Base-by-base conservation (phyloP, 2,797 vertebrate genomes). In the Epinephelus coioides region DNA sequence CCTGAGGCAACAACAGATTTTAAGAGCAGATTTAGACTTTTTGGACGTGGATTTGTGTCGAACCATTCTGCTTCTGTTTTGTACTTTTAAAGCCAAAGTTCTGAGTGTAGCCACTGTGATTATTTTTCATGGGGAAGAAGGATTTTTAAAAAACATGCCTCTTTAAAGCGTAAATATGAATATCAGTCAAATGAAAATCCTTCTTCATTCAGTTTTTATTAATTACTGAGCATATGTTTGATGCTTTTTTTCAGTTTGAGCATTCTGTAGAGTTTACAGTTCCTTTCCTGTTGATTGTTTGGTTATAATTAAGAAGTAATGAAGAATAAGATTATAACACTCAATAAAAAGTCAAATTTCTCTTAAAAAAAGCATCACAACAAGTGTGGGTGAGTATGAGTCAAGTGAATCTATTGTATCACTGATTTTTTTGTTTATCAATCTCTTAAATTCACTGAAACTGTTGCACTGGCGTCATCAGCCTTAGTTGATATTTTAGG, bases 371-470 rank as follows among this genome's bases (percentile, higher is more conserved):
- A 40, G 34, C 46, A 59, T 64, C 51, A 60, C 5, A 38, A 54
- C 23, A 50, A 55, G 68, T 5, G 63, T 66, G 54, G 34, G 61
- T 51, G 73, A 70, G 54, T 25, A 27, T 51, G 51, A 79, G 17
- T 76, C 40, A 76, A 4, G 5, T 17, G 10, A 53, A 74, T 70
- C 40, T 47, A 55, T 17, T 14, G 12, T 3, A 69, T 54, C 5
- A 50, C 1, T 34, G 2, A 9, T 25, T 66, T 55, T 55, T 51
- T 19, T 47, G 8, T 65, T 65, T 59, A 25, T 51, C 44, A 27
- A 18, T 6, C 3, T 30, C 50, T 60, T 25, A 49, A 23, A 72
- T 65, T 13, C 10, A 55, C 18, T 44, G 59, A 57, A 30, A 47
- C 46, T 62, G 50, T 43, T 66, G 54, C 63, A 38, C 0, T 53